Evolutionary conservation across 2,113 vertebrate genomes (phyloP).

Genomic region (Xiphorhynchus elegans): DNA sequence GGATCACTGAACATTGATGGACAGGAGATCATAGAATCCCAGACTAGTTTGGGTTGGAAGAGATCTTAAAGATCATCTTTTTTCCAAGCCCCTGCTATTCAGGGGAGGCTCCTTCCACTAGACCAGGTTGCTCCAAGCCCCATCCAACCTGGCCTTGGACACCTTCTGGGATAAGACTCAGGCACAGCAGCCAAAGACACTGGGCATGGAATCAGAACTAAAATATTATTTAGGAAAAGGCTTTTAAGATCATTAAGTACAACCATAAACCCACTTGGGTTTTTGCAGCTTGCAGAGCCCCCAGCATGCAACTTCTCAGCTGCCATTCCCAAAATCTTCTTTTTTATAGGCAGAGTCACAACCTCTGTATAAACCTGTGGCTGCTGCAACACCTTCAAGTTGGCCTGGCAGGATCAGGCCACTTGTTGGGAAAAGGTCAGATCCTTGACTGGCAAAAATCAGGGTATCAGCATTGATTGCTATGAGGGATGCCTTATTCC

Average conservation of each 20-base stretch:
- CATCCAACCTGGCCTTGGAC: not conserved
- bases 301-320: not conserved
- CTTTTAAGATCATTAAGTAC: not conserved
- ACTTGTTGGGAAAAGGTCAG: not conserved
- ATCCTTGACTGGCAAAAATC: not conserved
- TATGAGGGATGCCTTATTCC: not conserved
- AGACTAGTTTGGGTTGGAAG: not conserved
- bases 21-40: not conserved
- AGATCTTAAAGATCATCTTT: not conserved
- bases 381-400: not conserved
- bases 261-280: not conserved
- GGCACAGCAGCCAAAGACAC: not conserved
- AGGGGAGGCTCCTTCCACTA: not conserved
- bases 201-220: rapidly evolving
- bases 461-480: not conserved
- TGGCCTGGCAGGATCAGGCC: not conserved
- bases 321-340: rapidly evolving
- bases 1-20: not conserved
- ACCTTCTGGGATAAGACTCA: not conserved
- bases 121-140: not conserved
- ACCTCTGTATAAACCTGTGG: not conserved
- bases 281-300: not conserved
- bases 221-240: not conserved
- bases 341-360: not conserved
- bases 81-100: not conserved